Percentiles rank a stretch among this genome's conserved stretches.
phyloP scores from a whole-genome alignment of 2,888 invertebrate genomes.

The Xestia xanthographa region DNA sequence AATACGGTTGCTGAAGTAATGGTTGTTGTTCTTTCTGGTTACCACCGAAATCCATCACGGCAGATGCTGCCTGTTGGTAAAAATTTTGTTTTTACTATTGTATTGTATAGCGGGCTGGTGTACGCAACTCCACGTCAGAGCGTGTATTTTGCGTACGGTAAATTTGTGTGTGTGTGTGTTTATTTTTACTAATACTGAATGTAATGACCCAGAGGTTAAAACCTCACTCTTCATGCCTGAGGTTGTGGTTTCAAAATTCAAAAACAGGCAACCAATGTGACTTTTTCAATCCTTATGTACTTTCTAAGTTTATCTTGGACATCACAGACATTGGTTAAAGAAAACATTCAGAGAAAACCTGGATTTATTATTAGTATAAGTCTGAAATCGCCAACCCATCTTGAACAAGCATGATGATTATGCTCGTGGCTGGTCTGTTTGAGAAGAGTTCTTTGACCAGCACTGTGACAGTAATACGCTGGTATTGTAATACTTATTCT shows the following conservation, averaged over 20 bases:
- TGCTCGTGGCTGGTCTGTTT: too few relatives aligned
- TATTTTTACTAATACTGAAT: not conserved
- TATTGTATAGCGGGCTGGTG: too few relatives aligned
- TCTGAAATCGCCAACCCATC: too few relatives aligned
- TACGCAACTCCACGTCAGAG: too few relatives aligned
- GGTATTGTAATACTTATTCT: not conserved
- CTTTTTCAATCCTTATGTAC: not conserved
- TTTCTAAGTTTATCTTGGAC: too few relatives aligned
- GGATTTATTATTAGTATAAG: too few relatives aligned
- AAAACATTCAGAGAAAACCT: not conserved
- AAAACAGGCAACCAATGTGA: not conserved
- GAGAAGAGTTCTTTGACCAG: not conserved
- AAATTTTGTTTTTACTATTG: not conserved
- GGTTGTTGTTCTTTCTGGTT: constrained; percentile 21
- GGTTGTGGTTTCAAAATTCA: not conserved
- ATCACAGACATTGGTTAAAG: too few relatives aligned
- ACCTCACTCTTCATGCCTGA: not conserved
- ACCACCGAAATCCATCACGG: not conserved
- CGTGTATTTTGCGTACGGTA: too few relatives aligned
- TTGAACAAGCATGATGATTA: not conserved
- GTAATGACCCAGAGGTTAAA: not conserved
- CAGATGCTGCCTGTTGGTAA: constrained; percentile 9
- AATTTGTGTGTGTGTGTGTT: too few relatives aligned
- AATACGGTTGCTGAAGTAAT: constrained; percentile 50
- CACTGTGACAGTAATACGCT: not conserved